These are phyloP conservation scores for Glaucidium brasilianum DNA, from an alignment of 2,113 vertebrate species.

Conservation along the genomic window DNA sequence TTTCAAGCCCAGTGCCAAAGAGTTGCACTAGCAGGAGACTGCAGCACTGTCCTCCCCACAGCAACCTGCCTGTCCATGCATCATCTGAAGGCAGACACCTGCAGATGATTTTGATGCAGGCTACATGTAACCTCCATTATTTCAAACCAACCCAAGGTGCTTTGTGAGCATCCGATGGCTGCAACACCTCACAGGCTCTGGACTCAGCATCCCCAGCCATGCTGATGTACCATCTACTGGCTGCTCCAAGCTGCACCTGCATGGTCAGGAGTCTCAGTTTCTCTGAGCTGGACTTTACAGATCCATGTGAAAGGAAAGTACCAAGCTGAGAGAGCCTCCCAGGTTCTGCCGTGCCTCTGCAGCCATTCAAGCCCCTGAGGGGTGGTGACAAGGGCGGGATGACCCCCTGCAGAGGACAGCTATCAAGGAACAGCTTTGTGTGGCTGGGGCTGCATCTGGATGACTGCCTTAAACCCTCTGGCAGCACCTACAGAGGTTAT, in stretches of 20 bases:
- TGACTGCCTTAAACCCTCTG: not conserved
- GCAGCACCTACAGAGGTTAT: conserved; percentile 23
- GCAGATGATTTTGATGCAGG: not conserved
- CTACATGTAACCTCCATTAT: not conserved
- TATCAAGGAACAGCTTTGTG: not conserved
- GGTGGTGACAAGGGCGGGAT: not conserved
- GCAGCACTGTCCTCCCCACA: not conserved
- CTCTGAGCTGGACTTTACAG: not conserved
- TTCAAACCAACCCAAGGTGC: not conserved
- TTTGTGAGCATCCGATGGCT: not conserved
- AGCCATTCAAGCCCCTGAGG: not conserved
- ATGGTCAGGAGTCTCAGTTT: not conserved
- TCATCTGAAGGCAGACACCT: not conserved
- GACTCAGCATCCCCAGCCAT: not conserved
- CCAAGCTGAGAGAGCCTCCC: not conserved
- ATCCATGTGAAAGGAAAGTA: not conserved
- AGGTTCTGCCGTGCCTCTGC: not conserved
- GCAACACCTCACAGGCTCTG: not conserved
- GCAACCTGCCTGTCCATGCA: not conserved
- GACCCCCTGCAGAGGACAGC: accelerated
- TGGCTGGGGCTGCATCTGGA: not conserved
- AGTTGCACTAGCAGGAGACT: not conserved
- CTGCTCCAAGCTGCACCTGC: not conserved
- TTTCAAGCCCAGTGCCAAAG: not conserved
- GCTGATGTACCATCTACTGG: not conserved